Base-by-base conservation (phyloP, 2,113 vertebrate genomes). In the Lucifuga dentata region DNA sequence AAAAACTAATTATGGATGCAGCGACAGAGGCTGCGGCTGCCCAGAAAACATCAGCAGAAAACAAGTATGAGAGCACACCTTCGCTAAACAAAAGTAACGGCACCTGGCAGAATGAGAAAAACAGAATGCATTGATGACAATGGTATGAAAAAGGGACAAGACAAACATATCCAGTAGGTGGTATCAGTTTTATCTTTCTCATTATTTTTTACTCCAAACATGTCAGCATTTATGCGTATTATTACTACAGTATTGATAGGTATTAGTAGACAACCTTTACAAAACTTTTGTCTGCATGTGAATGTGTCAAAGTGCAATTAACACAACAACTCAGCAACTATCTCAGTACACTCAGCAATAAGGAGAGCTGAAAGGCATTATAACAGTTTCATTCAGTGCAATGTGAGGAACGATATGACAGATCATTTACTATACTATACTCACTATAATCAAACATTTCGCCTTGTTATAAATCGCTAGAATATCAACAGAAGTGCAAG, bases 81-180 rank as follows among this genome's bases (percentile, higher is more conserved):
- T 97, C 96, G 0, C 91, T 98, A 15, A 95, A 93, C 59, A 97
- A 97, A 80, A 94, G 92, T 81, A 95, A 93, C 0, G 92, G 95
- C 12, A 89, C 92, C 24, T 95, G 92, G 85, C 90, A 94, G 32
- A 86, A 83, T 13, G 94, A 95, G 67, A 96, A 93, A 67, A 94
- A 96, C n/a, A 90, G 88, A 57, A 83, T 90, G 72, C 81, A 83
- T 13, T 93, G 74, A 89, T 45, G 46, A 32, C 20, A 44, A 49
- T 11, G 69, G 59, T 49, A 67, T 73, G 66, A 78, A 50, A 49
- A 76, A 61, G n/a, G 51, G 53, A 74, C 43, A 64, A 65, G 61
- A 40, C 15, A 68, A 65, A 63, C 57, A 72, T 69, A 78, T 79
- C 53, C 32, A 35, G 46, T 10, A 20, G 26, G 2, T 50, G 32